A percentile compares a stretch with the other conserved stretches of the same genome.
Conservation (phyloP, 2,113 vertebrate species). For the Passer montanus region DNA sequence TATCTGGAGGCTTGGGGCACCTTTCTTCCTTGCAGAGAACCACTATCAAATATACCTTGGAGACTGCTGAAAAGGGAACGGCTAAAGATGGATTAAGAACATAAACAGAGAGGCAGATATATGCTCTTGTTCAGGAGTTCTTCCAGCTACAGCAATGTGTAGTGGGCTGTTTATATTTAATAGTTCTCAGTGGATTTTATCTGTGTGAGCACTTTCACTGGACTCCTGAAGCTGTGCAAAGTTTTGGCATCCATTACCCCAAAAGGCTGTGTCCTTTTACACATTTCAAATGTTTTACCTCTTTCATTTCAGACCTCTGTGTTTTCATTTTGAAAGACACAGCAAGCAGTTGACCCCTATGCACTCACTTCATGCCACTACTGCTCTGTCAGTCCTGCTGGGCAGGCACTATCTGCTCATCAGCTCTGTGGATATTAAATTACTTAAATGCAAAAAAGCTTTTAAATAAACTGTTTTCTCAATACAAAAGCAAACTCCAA, state of each 20-base stretch:
- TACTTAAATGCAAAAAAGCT: neutral
- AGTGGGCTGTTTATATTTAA: neutral
- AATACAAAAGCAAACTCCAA: neutral
- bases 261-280: neutral
- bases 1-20: neutral
- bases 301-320: neutral
- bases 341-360: neutral
- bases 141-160: neutral
- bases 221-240: neutral
- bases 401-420: neutral
- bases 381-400: neutral
- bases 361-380: neutral
- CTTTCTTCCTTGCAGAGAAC: neutral
- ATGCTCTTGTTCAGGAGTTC: neutral
- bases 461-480: neutral
- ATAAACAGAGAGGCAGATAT: neutral
- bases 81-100: neutral
- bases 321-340: neutral
- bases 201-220: neutral
- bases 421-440: neutral
- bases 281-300: neutral
- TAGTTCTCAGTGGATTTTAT: neutral
- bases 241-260: neutral
- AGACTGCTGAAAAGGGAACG: neutral
- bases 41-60: neutral